Conservation (phyloP, 2,113 vertebrate genomes). For the Gnathonemus echidnorhynchus region DNA sequence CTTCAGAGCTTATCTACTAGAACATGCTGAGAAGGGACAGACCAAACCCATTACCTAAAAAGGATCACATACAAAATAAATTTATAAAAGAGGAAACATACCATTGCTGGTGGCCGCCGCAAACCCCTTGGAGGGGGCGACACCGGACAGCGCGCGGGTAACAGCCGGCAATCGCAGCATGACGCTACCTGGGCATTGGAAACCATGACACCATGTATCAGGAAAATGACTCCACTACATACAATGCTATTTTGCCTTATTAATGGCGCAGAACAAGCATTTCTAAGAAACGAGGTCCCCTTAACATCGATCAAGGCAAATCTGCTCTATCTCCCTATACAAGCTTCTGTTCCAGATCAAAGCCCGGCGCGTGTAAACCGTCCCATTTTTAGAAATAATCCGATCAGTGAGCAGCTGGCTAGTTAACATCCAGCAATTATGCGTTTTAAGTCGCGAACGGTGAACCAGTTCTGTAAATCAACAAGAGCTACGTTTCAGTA, state of each 20-base stretch:
- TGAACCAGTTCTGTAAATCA: neutral
- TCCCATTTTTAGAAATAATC: neutral
- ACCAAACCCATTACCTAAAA: conserved; percentile 13
- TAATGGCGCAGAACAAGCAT: neutral
- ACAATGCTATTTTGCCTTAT: neutral
- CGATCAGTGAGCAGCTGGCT: neutral
- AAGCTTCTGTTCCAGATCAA: neutral
- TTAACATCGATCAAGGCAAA: neutral
- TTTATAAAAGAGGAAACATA: conserved; percentile 44
- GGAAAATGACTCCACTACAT: neutral
- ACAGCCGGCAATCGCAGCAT: conserved; percentile 75
- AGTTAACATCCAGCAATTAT: neutral
- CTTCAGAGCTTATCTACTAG: neutral
- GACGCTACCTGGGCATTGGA: conserved; percentile 46
- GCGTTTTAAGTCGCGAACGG: neutral
- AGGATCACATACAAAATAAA: neutral
- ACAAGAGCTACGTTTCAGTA: neutral
- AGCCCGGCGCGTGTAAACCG: neutral
- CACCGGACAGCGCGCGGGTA: conserved; percentile 61
- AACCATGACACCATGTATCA: neutral
- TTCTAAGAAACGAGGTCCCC: neutral
- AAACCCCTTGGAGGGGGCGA: conserved; percentile 52
- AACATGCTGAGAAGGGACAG: neutral
- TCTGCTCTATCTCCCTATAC: neutral
- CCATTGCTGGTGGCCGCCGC: conserved; percentile 52